A percentile compares a stretch with the other conserved stretches of the same genome.
Evolutionary conservation across 2,797 vertebrate genomes (phyloP).

Genomic region (Neomorphus geoffroyi): DNA sequence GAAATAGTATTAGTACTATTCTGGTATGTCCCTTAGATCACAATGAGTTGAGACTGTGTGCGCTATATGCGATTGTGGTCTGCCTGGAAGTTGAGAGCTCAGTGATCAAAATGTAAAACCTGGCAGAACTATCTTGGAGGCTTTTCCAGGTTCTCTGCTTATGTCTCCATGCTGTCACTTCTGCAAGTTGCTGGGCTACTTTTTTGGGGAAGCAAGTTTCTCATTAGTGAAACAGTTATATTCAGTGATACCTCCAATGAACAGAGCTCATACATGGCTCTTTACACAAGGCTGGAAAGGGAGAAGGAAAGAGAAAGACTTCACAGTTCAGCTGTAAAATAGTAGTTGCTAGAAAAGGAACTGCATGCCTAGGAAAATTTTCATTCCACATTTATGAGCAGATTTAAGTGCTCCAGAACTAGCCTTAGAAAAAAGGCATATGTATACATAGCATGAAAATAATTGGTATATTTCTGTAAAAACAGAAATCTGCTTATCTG

Average conservation of each 20-base stretch:
- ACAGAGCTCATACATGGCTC: background rate
- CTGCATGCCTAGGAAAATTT: background rate
- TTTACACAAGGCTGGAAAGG: background rate
- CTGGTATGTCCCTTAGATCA: background rate
- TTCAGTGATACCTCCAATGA: background rate
- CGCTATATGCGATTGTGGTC: background rate
- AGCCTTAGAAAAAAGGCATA: background rate
- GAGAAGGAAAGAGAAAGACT: background rate
- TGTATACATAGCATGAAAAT: background rate
- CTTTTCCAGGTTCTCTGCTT: constrained; percentile 1
- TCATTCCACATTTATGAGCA: background rate
- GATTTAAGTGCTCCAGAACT: background rate
- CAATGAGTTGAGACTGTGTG: background rate
- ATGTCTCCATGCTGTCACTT: background rate
- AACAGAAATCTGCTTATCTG: background rate
- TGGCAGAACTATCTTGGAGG: background rate
- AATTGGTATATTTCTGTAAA: background rate
- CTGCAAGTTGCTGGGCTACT: background rate
- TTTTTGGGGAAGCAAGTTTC: background rate
- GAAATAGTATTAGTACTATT: background rate
- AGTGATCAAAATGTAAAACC: background rate
- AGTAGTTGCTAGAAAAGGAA: background rate
- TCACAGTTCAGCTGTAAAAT: background rate
- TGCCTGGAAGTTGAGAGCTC: background rate
- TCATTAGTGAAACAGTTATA: background rate